Evolutionary conservation across 2,888 invertebrate genomes (phyloP).

Genomic region (Phyllotreta striolata): DNA sequence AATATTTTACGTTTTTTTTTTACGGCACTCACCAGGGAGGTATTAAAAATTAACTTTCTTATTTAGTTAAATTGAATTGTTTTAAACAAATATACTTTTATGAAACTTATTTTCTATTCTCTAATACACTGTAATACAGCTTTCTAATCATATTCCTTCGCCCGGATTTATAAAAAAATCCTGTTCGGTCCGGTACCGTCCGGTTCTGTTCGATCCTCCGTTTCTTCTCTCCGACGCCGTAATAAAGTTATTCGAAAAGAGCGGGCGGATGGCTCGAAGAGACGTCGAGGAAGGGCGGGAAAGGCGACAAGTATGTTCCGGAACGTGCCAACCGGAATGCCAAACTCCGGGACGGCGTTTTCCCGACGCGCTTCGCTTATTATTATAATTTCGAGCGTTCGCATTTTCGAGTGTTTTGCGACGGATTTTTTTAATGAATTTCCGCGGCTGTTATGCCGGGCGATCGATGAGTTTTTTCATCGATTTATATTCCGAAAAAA

Average conservation of each 20-base stretch:
- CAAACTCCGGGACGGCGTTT: slow-evolving; percentile 12
- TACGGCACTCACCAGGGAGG: not conserved
- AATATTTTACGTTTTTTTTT: slow-evolving; percentile 22
- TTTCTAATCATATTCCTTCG: not conserved
- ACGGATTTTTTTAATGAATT: too few relatives aligned
- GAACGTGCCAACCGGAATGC: slow-evolving; percentile 42
- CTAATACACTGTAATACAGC: too few relatives aligned
- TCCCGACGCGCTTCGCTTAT: not conserved
- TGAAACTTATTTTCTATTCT: too few relatives aligned
- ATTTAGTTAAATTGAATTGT: too few relatives aligned
- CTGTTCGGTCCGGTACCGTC: not conserved
- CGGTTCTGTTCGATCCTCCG: slow-evolving; percentile 6
- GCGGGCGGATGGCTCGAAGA: not conserved
- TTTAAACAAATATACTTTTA: too few relatives aligned
- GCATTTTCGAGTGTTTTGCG: not conserved
- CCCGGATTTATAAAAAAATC: slow-evolving; percentile 2
- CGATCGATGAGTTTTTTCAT: too few relatives aligned
- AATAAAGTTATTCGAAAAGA: slow-evolving; percentile 34
- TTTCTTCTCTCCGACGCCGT: slow-evolving; percentile 6
- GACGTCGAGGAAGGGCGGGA: not conserved
- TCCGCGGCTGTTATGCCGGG: too few relatives aligned
- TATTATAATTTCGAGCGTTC: not conserved
- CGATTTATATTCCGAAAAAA: too few relatives aligned
- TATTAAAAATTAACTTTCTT: not conserved
- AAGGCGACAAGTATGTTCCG: slow-evolving; percentile 38